Conservation (phyloP, 2,797 vertebrate genomes). For the Ceryle rudis region DNA sequence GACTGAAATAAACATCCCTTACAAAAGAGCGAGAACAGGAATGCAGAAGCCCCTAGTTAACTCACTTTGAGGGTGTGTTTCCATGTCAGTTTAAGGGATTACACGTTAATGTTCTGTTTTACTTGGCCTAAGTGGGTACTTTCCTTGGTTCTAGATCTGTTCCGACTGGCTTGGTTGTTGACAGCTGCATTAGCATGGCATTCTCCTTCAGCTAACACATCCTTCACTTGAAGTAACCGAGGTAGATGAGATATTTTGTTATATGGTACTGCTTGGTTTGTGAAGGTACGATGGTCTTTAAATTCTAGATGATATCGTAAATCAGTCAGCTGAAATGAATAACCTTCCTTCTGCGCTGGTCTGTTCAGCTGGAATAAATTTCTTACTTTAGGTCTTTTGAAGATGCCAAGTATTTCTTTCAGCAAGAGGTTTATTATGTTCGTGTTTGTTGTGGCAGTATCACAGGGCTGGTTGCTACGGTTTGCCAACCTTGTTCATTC, state of each 20-base stretch:
- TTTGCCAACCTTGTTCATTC: background rate
- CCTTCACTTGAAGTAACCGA: background rate
- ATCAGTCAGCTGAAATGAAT: background rate
- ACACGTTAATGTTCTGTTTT: background rate
- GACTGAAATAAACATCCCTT: background rate
- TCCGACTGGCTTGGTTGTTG: background rate
- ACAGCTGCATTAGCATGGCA: background rate
- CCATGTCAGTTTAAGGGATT: background rate
- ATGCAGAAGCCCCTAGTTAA: background rate
- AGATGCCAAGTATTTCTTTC: background rate
- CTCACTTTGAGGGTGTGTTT: background rate
- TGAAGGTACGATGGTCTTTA: background rate
- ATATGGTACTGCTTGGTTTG: background rate
- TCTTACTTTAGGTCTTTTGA: background rate
- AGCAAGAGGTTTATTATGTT: background rate
- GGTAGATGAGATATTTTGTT: background rate
- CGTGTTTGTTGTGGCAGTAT: background rate
- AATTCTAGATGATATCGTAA: background rate
- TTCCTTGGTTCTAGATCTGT: background rate
- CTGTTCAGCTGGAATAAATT: background rate
- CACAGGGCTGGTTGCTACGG: background rate
- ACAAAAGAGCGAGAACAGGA: background rate
- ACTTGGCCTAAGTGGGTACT: rapidly evolving
- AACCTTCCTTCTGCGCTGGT: background rate
- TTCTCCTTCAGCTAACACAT: background rate